Evolutionary conservation across 2,888 invertebrate genomes (phyloP).

Genomic region (Ligdia adustata): DNA sequence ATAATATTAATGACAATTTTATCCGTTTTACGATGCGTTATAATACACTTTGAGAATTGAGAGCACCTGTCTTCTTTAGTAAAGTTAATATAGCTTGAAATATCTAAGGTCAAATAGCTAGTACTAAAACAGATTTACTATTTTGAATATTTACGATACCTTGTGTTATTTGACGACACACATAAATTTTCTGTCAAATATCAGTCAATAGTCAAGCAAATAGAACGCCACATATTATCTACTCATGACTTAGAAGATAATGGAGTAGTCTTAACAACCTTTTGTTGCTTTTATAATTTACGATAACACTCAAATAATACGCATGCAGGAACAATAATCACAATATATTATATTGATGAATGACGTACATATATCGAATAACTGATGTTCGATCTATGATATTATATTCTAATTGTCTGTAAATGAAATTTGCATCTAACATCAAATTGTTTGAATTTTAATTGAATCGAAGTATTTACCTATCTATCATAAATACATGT

Average conservation of each 20-base stretch:
- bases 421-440: too few species aligned
- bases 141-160: constrained; percentile 17
- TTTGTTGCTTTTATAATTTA: constrained; percentile 14
- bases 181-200: constrained; percentile 30
- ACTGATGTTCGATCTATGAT: too few species aligned
- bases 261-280: constrained; percentile 10
- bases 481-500: too few species aligned
- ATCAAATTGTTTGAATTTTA: too few species aligned
- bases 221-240: constrained; percentile 17
- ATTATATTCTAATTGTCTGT: too few species aligned
- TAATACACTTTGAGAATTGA: constrained; percentile 7
- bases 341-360: too few species aligned
- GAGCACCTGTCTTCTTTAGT: constrained; percentile 14
- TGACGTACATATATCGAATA: too few species aligned
- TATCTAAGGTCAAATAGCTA: constrained; percentile 11
- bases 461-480: too few species aligned
- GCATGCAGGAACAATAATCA: too few species aligned
- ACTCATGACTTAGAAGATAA: constrained; percentile 28
- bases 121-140: constrained; percentile 16
- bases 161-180: constrained; percentile 16
- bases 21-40: constrained; percentile 6
- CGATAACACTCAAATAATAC: too few species aligned
- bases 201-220: constrained; percentile 26
- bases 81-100: constrained; percentile 8
- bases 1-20: constrained; percentile 20